A percentile compares a stretch with the other conserved stretches of the same genome.
Conservation (phyloP, 2,113 vertebrate genomes). For the Vicugna pacos region DNA sequence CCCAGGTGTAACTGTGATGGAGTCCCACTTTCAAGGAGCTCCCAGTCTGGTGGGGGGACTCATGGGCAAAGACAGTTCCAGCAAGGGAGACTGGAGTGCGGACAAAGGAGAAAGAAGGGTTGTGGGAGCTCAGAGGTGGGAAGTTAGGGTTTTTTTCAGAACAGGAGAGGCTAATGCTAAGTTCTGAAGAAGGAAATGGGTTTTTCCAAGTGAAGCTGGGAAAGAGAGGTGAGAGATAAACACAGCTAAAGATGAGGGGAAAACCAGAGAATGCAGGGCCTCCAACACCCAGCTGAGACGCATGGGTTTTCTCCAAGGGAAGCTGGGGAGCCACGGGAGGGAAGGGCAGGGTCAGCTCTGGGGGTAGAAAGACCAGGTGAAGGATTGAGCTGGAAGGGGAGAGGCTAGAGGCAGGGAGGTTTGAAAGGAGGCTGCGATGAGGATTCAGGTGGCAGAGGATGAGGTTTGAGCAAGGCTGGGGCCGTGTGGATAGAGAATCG, state of each 20-base stretch:
- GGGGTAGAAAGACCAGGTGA: rapidly evolving
- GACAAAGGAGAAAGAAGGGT: neutral
- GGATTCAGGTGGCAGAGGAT: neutral
- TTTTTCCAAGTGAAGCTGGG: neutral
- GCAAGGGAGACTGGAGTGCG: neutral
- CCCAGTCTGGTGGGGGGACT: neutral
- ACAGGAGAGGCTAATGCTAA: neutral
- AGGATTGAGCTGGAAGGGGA: neutral
- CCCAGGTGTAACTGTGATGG: neutral
- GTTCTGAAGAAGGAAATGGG: neutral
- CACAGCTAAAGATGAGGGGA: neutral
- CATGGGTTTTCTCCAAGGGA: neutral
- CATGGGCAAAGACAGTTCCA: neutral
- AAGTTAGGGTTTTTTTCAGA: neutral
- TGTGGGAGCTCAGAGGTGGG: neutral
- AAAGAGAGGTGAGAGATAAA: neutral
- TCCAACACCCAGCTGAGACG: neutral
- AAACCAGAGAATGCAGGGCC: neutral
- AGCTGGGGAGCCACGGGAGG: neutral
- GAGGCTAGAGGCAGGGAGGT: neutral
- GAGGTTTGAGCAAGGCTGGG: neutral
- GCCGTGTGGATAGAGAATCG: neutral
- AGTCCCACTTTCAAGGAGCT: neutral
- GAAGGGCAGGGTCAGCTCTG: neutral
- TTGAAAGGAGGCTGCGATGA: neutral